A percentile compares a stretch with the other conserved stretches of the same genome.
Conservation (phyloP, 2,888 invertebrate species). For the Tigriopus californicus region DNA sequence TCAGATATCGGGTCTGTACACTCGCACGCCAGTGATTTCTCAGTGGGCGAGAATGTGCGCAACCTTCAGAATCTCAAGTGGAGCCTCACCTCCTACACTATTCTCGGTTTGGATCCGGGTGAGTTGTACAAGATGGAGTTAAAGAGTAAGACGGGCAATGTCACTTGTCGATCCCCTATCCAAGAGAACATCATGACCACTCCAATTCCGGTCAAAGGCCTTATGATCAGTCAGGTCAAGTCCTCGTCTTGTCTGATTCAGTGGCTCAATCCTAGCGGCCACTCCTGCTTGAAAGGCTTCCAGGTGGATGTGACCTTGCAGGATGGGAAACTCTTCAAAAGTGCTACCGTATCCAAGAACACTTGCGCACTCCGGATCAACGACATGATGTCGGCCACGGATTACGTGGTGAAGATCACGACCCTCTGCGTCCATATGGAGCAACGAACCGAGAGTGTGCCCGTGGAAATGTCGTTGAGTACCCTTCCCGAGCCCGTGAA, state of each 20-base stretch:
- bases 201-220: neutral
- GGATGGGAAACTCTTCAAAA: neutral
- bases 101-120: conserved; percentile 10
- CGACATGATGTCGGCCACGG: neutral
- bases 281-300: conserved; percentile 7
- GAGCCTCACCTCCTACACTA: conserved; percentile 6
- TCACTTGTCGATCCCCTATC: neutral
- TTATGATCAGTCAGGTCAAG: neutral
- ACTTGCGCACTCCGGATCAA: neutral
- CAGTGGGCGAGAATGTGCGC: neutral
- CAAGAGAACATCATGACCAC: conserved; percentile 5
- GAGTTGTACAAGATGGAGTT: conserved; percentile 4
- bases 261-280: conserved; percentile 8
- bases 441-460: neutral
- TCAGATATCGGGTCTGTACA: too few relatives aligned
- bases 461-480: neutral
- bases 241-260: neutral
- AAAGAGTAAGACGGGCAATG: conserved; percentile 9
- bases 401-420: neutral
- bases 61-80: neutral
- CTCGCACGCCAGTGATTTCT: too few relatives aligned
- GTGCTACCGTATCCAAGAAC: neutral
- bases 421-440: neutral
- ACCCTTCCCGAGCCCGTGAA: neutral
- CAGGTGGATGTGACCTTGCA: neutral